Conservation (phyloP, 2,888 invertebrate genomes). For the Caenorhabditis uteleia region DNA sequence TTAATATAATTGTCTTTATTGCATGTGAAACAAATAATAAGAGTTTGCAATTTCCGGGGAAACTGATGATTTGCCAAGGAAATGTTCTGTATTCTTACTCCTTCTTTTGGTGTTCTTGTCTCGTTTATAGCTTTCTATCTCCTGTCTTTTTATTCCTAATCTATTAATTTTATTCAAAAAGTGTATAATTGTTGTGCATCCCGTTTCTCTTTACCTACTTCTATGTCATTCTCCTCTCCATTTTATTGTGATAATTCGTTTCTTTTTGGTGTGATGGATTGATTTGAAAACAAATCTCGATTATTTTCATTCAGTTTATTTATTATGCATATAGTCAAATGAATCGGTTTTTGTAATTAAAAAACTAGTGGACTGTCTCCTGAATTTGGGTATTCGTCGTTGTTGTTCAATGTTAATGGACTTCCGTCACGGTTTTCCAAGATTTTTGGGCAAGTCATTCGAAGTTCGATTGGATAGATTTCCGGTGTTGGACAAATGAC, state of each 20-base stretch:
- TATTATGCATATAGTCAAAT: slow-evolving; percentile 22
- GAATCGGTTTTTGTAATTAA: not conserved
- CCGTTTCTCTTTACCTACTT: not conserved
- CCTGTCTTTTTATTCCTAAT: too few relatives aligned
- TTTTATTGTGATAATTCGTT: slow-evolving; percentile 15
- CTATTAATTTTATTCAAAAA: too few relatives aligned
- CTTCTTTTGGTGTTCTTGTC: too few relatives aligned
- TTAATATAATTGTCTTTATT: too few relatives aligned
- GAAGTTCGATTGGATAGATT: slow-evolving; percentile 27
- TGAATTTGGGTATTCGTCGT: slow-evolving; percentile 12
- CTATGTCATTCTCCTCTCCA: not conserved
- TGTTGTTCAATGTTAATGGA: slow-evolving; percentile 6
- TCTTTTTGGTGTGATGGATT: not conserved
- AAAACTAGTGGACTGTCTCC: slow-evolving; percentile 10
- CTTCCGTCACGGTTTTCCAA: slow-evolving; percentile 7
- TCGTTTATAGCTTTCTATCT: too few relatives aligned
- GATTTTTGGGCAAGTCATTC: slow-evolving; percentile 36
- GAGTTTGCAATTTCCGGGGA: not conserved
- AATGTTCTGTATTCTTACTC: too few relatives aligned
- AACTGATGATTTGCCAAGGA: too few relatives aligned
- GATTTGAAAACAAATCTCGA: too few relatives aligned
- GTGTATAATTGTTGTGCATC: slow-evolving; percentile 10
- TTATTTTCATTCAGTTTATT: not conserved
- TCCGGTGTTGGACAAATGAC: slow-evolving; percentile 44
- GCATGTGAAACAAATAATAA: slow-evolving; percentile 1